These are phyloP conservation scores for Hipparchia sbordonii DNA, from an alignment of 2,888 invertebrate species.

Conservation along the genomic window DNA sequence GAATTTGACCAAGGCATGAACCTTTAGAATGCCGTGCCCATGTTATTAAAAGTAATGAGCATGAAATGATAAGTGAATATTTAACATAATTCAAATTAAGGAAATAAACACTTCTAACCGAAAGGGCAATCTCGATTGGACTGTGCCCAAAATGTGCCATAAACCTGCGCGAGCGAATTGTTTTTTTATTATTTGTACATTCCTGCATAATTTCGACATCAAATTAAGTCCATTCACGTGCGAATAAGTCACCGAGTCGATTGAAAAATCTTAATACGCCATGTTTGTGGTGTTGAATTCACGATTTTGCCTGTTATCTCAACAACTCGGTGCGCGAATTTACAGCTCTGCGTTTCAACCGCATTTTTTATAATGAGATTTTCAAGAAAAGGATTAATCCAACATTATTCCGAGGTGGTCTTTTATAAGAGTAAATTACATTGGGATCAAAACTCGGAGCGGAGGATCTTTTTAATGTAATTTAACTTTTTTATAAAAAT, in stretches of 20 bases:
- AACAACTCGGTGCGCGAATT: conserved; percentile 2
- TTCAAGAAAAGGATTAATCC: conserved; percentile 18
- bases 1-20: too few species aligned
- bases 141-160: conserved; percentile 22
- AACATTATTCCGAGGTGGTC: conserved; percentile 17
- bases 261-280: conserved; percentile 39
- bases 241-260: conserved; percentile 40
- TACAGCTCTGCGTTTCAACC: neutral
- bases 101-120: conserved; percentile 4
- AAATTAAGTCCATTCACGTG: conserved; percentile 39
- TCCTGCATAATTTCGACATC: conserved; percentile 40
- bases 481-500: conserved; percentile 1
- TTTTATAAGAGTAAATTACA: conserved; percentile 15
- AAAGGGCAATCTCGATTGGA: conserved; percentile 14
- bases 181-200: conserved; percentile 18
- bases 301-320: conserved; percentile 23
- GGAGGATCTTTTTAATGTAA: neutral
- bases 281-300: conserved; percentile 35
- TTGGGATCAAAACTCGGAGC: neutral
- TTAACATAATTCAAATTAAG: neutral
- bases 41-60: too few species aligned
- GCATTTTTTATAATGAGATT: conserved; percentile 15
- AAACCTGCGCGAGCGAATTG: conserved; percentile 23
- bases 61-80: too few species aligned
- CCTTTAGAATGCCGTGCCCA: too few species aligned